These are phyloP conservation scores for Montipora efflorescens DNA, from an alignment of 64 coral and sea anemone genomes.

Conservation along the genomic window DNA sequence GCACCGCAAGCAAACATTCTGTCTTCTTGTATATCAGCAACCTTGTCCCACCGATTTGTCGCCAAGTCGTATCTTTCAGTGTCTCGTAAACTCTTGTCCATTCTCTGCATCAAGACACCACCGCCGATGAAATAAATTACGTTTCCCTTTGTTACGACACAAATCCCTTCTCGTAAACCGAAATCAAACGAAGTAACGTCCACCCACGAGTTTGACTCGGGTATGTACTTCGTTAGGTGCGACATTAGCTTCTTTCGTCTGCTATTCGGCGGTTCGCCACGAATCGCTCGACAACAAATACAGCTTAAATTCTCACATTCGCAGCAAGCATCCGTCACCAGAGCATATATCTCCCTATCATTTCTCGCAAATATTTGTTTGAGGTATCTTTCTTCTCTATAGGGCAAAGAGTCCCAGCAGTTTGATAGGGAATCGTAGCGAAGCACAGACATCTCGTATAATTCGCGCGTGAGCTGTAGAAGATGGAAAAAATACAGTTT, in stretches of 20 bases:
- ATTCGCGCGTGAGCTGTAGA: neutral
- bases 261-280: neutral
- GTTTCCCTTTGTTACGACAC: neutral
- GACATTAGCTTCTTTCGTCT: neutral
- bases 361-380: neutral
- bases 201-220: neutral
- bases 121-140: conserved; percentile 3
- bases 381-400: neutral
- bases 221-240: neutral
- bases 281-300: neutral
- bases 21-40: neutral
- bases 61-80: neutral
- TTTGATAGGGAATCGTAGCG: neutral
- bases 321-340: neutral
- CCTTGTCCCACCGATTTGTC: neutral
- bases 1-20: conserved; percentile 3
- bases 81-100: neutral
- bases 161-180: neutral
- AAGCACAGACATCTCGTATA: neutral
- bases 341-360: neutral
- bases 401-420: neutral
- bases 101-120: too few relatives aligned
- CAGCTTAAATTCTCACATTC: neutral
- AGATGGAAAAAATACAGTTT: neutral
- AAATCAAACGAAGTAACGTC: neutral